These are phyloP conservation scores for Cosmia pyralina DNA, from an alignment of 2,888 invertebrate genomes.

Conservation along the genomic window DNA sequence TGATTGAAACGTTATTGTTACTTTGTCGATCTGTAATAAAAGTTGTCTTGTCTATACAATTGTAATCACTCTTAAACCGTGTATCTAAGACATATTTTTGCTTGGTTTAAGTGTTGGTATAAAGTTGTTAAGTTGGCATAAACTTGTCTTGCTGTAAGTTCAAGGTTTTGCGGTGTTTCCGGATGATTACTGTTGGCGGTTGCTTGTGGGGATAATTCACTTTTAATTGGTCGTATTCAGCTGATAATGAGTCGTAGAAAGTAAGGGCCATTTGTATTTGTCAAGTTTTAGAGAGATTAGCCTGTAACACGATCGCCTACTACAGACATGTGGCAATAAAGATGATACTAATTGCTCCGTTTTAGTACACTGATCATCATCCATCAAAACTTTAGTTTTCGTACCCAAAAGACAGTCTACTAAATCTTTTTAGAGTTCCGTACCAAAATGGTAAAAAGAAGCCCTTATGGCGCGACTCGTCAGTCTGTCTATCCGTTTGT, in stretches of 20 bases:
- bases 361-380: background rate
- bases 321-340: slow-evolving; percentile 11
- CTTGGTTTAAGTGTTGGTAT: slow-evolving; percentile 25
- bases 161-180: slow-evolving; percentile 73
- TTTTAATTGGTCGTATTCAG: slow-evolving; percentile 57
- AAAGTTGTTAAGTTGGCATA: slow-evolving; percentile 55
- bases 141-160: slow-evolving; percentile 72
- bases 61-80: slow-evolving; percentile 6
- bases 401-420: background rate
- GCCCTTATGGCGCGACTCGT: too few species aligned
- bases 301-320: background rate
- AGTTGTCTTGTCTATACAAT: slow-evolving; percentile 14
- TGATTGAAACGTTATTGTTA: slow-evolving; percentile 8
- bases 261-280: slow-evolving; percentile 43
- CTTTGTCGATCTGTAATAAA: slow-evolving; percentile 26
- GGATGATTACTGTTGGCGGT: slow-evolving; percentile 66
- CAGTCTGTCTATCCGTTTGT: too few species aligned
- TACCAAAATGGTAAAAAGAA: too few species aligned
- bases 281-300: slow-evolving; percentile 7
- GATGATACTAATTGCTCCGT: background rate
- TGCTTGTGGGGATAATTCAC: slow-evolving; percentile 53
- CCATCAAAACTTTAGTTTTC: background rate
- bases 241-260: slow-evolving; percentile 36
- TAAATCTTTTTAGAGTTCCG: too few species aligned
- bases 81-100: too few species aligned